Evolutionary conservation across 2,797 vertebrate species (phyloP).

Genomic region (Champsocephalus esox): DNA sequence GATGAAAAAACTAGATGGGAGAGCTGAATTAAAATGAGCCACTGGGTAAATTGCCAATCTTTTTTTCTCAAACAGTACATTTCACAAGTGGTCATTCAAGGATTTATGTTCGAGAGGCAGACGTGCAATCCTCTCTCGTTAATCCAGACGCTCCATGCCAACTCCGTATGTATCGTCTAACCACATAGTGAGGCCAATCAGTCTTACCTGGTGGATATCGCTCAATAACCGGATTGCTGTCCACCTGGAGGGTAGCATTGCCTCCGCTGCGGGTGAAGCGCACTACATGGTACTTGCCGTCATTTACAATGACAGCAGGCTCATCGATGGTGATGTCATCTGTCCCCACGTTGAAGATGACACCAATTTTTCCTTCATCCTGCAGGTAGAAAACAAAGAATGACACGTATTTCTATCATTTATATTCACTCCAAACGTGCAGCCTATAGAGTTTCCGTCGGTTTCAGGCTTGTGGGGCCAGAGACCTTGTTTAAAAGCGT

Average conservation of each 20-base stretch:
- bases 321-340: constrained; percentile 96
- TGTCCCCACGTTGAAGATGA: constrained; percentile 96
- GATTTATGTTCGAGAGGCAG: constrained; percentile 46
- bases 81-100: constrained; percentile 43
- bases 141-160: constrained; percentile 47
- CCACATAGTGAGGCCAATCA: background rate
- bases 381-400: constrained; percentile 65
- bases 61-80: constrained; percentile 41
- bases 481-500: constrained; percentile 39
- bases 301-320: constrained; percentile 91
- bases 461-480: constrained; percentile 2
- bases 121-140: constrained; percentile 55
- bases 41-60: constrained; percentile 53
- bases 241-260: constrained; percentile 96
- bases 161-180: constrained; percentile 23
- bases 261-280: constrained; percentile 96
- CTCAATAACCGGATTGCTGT: constrained; percentile 96
- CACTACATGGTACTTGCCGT: constrained; percentile 96
- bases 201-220: constrained; percentile 95
- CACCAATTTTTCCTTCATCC: constrained; percentile 94
- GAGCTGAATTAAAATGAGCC: constrained; percentile 60
- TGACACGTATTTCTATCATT: background rate
- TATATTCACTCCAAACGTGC: background rate
- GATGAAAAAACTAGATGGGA: constrained; percentile 48
- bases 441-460: background rate